These are phyloP conservation scores for Natator depressus DNA, from an alignment of 2,113 vertebrate genomes.

Conservation along the genomic window DNA sequence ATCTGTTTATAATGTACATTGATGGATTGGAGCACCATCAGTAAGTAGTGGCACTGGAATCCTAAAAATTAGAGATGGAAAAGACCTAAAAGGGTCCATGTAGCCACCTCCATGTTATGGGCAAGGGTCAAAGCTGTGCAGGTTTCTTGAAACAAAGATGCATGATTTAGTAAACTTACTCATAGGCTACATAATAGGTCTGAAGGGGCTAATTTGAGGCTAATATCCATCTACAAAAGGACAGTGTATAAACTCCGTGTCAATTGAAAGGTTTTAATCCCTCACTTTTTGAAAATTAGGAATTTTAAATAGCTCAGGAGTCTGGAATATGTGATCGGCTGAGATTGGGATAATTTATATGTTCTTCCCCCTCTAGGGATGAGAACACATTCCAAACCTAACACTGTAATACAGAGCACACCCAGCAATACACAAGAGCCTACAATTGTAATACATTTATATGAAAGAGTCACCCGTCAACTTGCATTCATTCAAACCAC, in stretches of 20 bases:
- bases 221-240: not conserved
- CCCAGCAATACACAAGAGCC: not conserved
- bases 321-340: not conserved
- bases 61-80: not conserved
- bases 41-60: not conserved
- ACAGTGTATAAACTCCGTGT: not conserved
- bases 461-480: not conserved
- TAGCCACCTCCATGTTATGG: not conserved
- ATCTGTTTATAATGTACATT: not conserved
- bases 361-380: not conserved
- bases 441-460: not conserved
- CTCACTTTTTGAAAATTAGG: not conserved
- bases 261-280: not conserved
- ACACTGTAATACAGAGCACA: not conserved
- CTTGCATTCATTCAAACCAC: not conserved
- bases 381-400: not conserved
- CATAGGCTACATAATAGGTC: not conserved
- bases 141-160: not conserved
- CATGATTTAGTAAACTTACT: not conserved
- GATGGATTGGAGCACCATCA: not conserved
- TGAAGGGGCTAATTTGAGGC: not conserved
- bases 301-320: not conserved
- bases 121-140: not conserved
- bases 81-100: not conserved
- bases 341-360: not conserved